These are phyloP conservation scores for Drosophila eugracilis DNA, from an alignment of 1,140 invertebrate genomes.

Conservation along the genomic window DNA sequence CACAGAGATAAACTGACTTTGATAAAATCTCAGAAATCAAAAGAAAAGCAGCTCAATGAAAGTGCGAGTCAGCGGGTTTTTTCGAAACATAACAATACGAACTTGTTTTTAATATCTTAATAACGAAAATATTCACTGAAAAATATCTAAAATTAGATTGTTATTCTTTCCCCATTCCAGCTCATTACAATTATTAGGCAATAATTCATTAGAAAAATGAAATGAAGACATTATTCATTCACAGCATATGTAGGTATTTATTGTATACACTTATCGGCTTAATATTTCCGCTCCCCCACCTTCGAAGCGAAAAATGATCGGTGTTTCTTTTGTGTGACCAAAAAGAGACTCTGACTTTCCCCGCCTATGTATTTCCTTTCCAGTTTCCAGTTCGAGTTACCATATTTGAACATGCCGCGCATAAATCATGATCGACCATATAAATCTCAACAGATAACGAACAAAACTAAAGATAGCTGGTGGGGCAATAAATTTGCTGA, in stretches of 20 bases:
- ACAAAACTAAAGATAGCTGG: constrained; percentile 18
- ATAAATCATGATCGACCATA: constrained; percentile 39
- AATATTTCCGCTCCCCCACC: constrained; percentile 24
- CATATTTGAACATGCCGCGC: constrained; percentile 37
- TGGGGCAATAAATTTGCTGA: constrained; percentile 29
- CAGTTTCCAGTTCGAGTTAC: constrained; percentile 19
- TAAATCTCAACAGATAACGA: constrained; percentile 35
- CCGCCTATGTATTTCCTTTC: constrained; percentile 18
- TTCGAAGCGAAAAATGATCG: constrained; percentile 4
- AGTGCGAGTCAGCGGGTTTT: neutral
- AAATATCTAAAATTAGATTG: neutral
- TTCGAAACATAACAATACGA: too few relatives aligned
- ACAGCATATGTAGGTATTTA: constrained; percentile 10
- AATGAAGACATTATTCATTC: constrained; percentile 14
- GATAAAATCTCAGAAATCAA: neutral
- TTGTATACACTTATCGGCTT: constrained; percentile 18
- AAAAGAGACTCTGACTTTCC: constrained; percentile 20
- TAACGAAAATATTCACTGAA: too few relatives aligned
- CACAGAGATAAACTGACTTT: constrained; percentile 1
- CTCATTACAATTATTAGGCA: constrained; percentile 1
- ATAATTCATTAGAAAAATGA: constrained; percentile 7
- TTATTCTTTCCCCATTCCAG: neutral
- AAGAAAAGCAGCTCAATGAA: neutral
- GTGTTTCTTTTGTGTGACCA: constrained; percentile 29
- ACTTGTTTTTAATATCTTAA: too few relatives aligned